Percentiles rank a stretch among this genome's conserved stretches.
Conservation (phyloP, 1,140 invertebrate species). For the Leptopilina clavipes region DNA sequence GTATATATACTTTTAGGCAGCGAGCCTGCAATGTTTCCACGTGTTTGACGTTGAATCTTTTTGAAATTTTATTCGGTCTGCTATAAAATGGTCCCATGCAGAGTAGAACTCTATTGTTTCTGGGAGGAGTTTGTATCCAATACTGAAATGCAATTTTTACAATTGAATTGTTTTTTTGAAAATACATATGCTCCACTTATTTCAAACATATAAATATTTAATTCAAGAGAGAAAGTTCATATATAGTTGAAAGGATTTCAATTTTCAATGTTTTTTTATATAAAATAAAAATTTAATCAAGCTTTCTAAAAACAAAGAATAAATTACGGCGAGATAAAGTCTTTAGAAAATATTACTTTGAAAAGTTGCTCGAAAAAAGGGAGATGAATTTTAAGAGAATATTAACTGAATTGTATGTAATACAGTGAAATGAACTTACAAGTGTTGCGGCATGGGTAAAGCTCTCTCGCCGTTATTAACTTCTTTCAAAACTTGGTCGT, state of each 20-base stretch:
- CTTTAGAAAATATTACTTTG: neutral
- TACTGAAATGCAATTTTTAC: conserved; percentile 59
- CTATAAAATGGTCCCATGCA: conserved; percentile 60
- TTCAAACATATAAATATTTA: conserved; percentile 3
- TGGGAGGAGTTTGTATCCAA: conserved; percentile 67
- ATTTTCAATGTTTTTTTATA: neutral
- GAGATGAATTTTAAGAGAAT: no score
- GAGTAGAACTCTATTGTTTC: conserved; percentile 69
- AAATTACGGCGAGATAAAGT: no score
- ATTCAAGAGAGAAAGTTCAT: neutral
- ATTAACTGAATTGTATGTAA: neutral
- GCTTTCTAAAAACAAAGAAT: no score
- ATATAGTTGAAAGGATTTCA: neutral
- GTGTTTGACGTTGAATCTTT: conserved; percentile 38
- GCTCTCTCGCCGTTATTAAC: conserved; percentile 50
- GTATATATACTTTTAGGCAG: conserved; percentile 46
- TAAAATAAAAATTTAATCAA: conserved; percentile 1
- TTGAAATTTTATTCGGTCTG: conserved; percentile 61
- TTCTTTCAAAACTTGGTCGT: conserved; percentile 65
- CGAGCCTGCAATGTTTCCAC: conserved; percentile 54
- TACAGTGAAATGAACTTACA: conserved; percentile 64
- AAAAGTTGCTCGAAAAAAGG: no score
- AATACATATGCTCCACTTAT: conserved; percentile 18
- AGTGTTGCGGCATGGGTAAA: conserved; percentile 70
- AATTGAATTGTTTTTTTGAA: conserved; percentile 15